A percentile compares a stretch with the other conserved stretches of the same genome.
Conservation (phyloP, 2,113 vertebrate species). For the Redunca redunca region DNA sequence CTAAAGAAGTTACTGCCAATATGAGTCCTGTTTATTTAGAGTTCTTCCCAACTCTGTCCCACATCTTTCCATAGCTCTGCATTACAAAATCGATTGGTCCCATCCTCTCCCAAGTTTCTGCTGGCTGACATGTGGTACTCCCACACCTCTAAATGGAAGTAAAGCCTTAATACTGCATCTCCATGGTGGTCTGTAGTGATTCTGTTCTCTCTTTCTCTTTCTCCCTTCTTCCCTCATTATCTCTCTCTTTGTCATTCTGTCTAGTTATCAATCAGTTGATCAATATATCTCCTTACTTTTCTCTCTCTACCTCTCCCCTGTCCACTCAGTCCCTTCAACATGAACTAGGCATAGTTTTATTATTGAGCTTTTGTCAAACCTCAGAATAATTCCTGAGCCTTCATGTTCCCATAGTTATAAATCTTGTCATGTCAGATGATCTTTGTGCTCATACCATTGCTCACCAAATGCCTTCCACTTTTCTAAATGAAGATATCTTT, state of each 20-base stretch:
- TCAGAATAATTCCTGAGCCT: neutral
- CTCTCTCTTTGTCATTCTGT: neutral
- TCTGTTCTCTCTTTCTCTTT: neutral
- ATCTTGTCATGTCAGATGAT: neutral
- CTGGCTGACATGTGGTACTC: neutral
- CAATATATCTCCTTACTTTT: neutral
- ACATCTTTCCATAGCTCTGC: neutral
- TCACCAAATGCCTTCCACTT: neutral
- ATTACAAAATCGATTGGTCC: neutral
- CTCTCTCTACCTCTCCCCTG: too few species aligned
- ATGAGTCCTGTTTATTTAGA: neutral
- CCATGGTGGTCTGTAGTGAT: neutral
- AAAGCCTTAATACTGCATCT: neutral
- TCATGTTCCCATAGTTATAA: conserved; percentile 18
- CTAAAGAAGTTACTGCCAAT: neutral
- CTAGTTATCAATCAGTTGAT: neutral
- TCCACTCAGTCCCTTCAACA: neutral
- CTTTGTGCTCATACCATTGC: neutral
- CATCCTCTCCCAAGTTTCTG: neutral
- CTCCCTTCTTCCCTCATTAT: neutral
- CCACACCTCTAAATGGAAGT: neutral
- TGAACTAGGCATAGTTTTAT: neutral
- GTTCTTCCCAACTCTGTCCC: neutral
- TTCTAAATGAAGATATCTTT: conserved; percentile 3
- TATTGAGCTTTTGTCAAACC: neutral